These are phyloP conservation scores for Acronicta aceris DNA, from an alignment of 2,888 invertebrate genomes.

Conservation along the genomic window DNA sequence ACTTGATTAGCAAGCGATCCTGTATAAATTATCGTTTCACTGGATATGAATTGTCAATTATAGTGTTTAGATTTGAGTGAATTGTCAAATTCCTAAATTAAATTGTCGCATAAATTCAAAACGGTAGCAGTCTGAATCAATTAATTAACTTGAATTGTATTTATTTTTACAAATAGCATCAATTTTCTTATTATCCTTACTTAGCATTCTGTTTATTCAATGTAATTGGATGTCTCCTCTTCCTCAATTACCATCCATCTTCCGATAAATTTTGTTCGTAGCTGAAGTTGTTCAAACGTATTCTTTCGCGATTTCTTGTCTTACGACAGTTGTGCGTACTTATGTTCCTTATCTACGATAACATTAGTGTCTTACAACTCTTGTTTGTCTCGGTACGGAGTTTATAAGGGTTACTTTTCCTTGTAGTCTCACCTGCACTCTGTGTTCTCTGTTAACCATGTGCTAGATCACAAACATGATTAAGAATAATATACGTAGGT, in stretches of 20 bases:
- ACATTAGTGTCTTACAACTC: background rate
- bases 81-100: conserved; percentile 1
- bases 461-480: too few relatives aligned
- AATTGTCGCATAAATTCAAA: conserved; percentile 1
- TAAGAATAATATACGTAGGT: too few relatives aligned
- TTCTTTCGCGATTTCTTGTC: background rate
- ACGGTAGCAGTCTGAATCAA: background rate
- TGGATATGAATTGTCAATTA: conserved; percentile 13
- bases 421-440: too few relatives aligned
- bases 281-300: background rate
- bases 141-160: too few relatives aligned
- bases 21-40: conserved; percentile 15
- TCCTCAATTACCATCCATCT: background rate
- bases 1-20: conserved; percentile 25
- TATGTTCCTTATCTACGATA: background rate
- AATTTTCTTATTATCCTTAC: background rate
- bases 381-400: background rate
- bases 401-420: too few relatives aligned
- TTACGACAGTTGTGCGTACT: background rate
- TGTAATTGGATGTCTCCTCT: background rate
- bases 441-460: too few relatives aligned
- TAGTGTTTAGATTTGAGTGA: conserved; percentile 16
- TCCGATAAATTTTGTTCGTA: background rate
- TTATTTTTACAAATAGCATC: too few relatives aligned
- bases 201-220: background rate